Evolutionary conservation across 2,113 vertebrate genomes (phyloP).

Genomic region (Lethenteron reissneri): DNA sequence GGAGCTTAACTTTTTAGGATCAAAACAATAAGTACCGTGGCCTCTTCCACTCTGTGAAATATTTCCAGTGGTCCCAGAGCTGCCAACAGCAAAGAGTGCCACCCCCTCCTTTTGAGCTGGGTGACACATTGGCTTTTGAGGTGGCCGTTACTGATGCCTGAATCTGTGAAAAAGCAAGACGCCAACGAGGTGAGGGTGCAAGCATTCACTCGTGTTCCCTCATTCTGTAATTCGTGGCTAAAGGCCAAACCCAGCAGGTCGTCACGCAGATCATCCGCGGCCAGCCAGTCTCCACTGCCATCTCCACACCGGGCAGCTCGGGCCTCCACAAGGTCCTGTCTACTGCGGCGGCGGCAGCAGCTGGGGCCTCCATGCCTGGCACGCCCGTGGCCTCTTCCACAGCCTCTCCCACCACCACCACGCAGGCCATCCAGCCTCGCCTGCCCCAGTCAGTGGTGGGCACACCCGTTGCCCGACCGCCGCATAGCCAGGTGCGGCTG

Average conservation of each 20-base stretch:
- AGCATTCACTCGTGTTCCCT: neutral
- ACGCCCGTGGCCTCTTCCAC: slow-evolving; percentile 11
- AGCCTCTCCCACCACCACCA: neutral
- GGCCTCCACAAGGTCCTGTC: slow-evolving; percentile 5
- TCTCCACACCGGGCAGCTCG: slow-evolving; percentile 20
- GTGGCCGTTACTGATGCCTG: too few relatives aligned
- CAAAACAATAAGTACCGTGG: too few relatives aligned
- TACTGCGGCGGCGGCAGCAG: neutral
- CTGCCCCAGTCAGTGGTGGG: slow-evolving; percentile 14
- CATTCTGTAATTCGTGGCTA: neutral
- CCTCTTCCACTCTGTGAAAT: too few relatives aligned
- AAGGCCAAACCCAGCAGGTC: slow-evolving; percentile 47
- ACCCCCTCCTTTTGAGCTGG: too few relatives aligned
- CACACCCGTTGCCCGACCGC: slow-evolving; percentile 25
- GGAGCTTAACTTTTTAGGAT: too few relatives aligned
- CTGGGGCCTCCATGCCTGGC: slow-evolving; percentile 7
- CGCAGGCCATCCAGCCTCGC: neutral
- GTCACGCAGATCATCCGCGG: slow-evolving; percentile 34
- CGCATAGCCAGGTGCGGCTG: slow-evolving; percentile 91
- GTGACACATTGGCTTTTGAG: too few relatives aligned
- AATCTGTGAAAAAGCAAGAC: too few relatives aligned
- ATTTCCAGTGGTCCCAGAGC: too few relatives aligned
- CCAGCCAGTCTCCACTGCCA: slow-evolving; percentile 39
- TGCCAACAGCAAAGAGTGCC: too few relatives aligned
- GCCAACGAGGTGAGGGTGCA: too few relatives aligned